A percentile compares a stretch with the other conserved stretches of the same genome.
These are phyloP conservation scores for Tinea trinotella DNA, from an alignment of 2,888 invertebrate species.

Conservation along the genomic window DNA sequence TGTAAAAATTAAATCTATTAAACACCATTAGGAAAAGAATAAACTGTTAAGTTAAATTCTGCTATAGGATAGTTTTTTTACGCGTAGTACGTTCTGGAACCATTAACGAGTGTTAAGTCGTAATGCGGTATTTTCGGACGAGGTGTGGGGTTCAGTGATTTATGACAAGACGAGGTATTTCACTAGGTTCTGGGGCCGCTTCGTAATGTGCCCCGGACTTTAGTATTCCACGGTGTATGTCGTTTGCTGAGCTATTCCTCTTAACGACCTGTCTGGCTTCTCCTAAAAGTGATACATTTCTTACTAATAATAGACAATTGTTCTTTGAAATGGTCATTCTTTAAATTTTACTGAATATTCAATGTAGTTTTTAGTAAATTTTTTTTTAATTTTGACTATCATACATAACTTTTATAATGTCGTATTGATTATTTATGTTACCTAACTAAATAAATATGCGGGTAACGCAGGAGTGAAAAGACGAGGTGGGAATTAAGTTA, in stretches of 20 bases:
- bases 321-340: too few relatives aligned
- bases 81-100: not conserved
- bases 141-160: conserved; percentile 20
- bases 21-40: too few relatives aligned
- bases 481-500: too few relatives aligned
- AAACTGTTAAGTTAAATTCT: not conserved
- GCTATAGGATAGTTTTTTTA: not conserved
- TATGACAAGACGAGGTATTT: conserved; percentile 16
- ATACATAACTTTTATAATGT: too few relatives aligned
- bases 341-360: too few relatives aligned
- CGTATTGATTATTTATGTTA: too few relatives aligned
- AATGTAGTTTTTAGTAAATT: too few relatives aligned
- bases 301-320: too few relatives aligned
- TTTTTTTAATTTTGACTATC: too few relatives aligned
- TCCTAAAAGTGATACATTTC: conserved; percentile 28
- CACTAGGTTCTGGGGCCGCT: conserved; percentile 20
- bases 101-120: conserved; percentile 21
- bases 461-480: too few relatives aligned
- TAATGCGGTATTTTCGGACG: conserved; percentile 21
- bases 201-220: conserved; percentile 18
- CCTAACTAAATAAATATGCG: too few relatives aligned
- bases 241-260: conserved; percentile 27
- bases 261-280: conserved; percentile 30
- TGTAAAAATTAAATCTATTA: too few relatives aligned
- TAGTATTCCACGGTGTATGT: conserved; percentile 24